Evolutionary conservation across 2,888 invertebrate species (phyloP), one percentile per base, ranked within the genome.

Genomic region (Tachina lurida): DNA sequence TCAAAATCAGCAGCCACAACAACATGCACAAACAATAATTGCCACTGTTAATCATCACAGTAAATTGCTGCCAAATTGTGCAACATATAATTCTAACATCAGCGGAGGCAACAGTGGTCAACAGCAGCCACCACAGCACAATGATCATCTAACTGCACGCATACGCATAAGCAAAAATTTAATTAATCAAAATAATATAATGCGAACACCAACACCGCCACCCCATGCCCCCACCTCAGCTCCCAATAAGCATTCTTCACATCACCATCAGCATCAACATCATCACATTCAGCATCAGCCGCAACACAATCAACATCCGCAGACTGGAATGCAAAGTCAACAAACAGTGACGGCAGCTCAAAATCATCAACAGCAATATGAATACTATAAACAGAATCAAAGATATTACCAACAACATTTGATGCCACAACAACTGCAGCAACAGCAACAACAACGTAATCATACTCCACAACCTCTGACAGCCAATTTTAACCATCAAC

Each of bases 161-260:
- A 93, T 93, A 81, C 90, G 92, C 85, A 92, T 93, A 87, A 92
- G 91, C 87, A 93, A 92, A 88, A 92, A 93, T 89, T 88, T 92
- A 88, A 91, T 91, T 87, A 91, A 89, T 87, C 90, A 90, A 75
- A 87, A 89, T 84, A 89, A 89, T 84, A 88, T 90, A 52, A 89
- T 90, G 81, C 89, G 90, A 70, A 89, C 90, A 74, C 90, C 90
- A 81, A 91, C 90, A 73, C 90, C 90, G 70, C 90, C 90, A 79
- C 85, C 87, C 63, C 76, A 78, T 71, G 60, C 65, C n/a, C 54
- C 73, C 67, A 15, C 74, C n/a, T 15, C 67, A 39, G 71, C 54
- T 12, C 10, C 52, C 39, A 63, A 63, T 10, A 60, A 52, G 8
- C 60, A 62, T 19, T 86, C 85, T 75, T 87, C 86, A 58, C 76